These are phyloP conservation scores for Archilochus colubris DNA, from an alignment of 2,113 vertebrate species.

Conservation along the genomic window DNA sequence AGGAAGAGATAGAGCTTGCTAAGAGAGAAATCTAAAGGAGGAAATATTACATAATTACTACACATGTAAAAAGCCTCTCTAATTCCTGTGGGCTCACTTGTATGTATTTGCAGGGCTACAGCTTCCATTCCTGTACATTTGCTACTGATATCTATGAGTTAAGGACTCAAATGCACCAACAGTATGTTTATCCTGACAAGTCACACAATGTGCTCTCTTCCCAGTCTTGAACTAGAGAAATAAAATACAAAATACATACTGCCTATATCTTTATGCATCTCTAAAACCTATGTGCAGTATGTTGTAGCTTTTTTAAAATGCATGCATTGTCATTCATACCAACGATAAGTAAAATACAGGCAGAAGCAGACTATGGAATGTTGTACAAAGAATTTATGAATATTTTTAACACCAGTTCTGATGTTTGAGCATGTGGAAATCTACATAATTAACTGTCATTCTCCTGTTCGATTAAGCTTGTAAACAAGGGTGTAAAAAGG, in stretches of 20 bases:
- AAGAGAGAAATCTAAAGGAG: neutral
- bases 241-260: neutral
- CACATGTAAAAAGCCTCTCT: neutral
- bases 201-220: neutral
- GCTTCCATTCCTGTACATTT: neutral
- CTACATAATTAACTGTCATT: neutral
- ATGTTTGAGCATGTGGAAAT: neutral
- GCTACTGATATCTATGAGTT: neutral
- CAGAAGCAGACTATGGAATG: neutral
- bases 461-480: neutral
- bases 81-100: neutral
- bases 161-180: neutral
- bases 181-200: neutral
- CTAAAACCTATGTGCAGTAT: neutral
- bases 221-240: neutral
- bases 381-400: neutral
- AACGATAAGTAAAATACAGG: neutral
- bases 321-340: neutral
- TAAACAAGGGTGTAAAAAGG: conserved; percentile 2
- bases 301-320: neutral
- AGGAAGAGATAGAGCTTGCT: neutral
- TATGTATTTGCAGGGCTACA: neutral
- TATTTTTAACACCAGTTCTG: neutral
- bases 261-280: neutral
- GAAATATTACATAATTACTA: neutral